phyloP scores from a whole-genome alignment of 1,140 invertebrate species.

The Spodoptera frugiperda region DNA sequence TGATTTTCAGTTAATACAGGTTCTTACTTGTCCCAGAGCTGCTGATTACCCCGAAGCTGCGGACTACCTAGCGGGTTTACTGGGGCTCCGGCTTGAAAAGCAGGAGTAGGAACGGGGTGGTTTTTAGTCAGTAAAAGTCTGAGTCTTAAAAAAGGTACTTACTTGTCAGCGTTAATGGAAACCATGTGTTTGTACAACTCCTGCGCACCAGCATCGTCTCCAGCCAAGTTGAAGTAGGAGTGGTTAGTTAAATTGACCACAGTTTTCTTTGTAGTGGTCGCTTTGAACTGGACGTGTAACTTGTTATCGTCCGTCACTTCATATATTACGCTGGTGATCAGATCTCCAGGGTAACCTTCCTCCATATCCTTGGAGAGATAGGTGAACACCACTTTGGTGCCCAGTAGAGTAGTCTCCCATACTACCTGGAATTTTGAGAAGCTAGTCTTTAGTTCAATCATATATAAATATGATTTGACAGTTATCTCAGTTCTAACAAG shows the following conservation, averaged over 20 bases:
- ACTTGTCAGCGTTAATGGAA: slow-evolving; percentile 90
- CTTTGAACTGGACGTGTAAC: slow-evolving; percentile 90
- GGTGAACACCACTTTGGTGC: slow-evolving; percentile 88
- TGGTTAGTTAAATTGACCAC: slow-evolving; percentile 97
- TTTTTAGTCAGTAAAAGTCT: too few relatives aligned
- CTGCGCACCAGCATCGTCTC: slow-evolving; percentile 88
- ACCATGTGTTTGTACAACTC: slow-evolving; percentile 92
- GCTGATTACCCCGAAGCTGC: too few relatives aligned
- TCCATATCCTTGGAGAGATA: slow-evolving; percentile 93
- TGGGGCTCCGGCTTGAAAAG: too few relatives aligned
- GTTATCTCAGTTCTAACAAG: background rate
- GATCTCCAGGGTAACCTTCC: slow-evolving; percentile 94
- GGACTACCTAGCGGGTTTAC: too few relatives aligned
- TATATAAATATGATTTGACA: too few relatives aligned
- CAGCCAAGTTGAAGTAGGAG: slow-evolving; percentile 97
- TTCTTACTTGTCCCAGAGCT: too few relatives aligned
- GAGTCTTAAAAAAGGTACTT: too few relatives aligned
- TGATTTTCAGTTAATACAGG: too few relatives aligned
- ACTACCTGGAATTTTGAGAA: slow-evolving; percentile 61
- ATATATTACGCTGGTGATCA: slow-evolving; percentile 90
- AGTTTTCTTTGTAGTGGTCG: slow-evolving; percentile 91
- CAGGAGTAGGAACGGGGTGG: too few relatives aligned
- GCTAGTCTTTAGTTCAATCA: too few relatives aligned
- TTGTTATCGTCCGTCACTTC: slow-evolving; percentile 90
- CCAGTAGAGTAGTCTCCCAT: slow-evolving; percentile 83